Base-by-base conservation (phyloP, 2,797 vertebrate genomes). In the Melanotaenia maccullochi region DNA sequence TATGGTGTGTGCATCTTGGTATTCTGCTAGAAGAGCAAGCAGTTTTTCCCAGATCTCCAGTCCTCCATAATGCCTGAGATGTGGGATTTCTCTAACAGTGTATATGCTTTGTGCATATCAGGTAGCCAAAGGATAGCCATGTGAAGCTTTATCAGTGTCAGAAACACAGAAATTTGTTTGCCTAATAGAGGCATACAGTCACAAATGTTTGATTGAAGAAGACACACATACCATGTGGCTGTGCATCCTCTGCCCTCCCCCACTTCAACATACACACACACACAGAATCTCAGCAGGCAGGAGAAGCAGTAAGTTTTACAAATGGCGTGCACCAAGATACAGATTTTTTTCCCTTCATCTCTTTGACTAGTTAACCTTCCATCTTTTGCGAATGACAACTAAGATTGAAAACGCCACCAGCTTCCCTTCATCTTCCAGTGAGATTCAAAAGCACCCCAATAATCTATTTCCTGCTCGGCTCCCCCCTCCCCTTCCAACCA, bases 61-160 rank as follows among this genome's bases (percentile, higher is more conserved):
- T 58, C 65, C 18, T 89, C 71, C 81, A 86, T 90, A 82, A 89
- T 90, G 72, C 71, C 90, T 87, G 81, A 88, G 78, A 24, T 61
- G 25, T 66, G 65, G 65, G 65, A 59, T 67, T 77, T 63, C 67
- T 78, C 59, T 22, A 73, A 73, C 62, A 59, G 30, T 14, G 25
- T 57, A 51, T 75, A 56, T 63, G 51, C 25, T 22, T 73, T 77
- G 59, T 79, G 38, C 68, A 52, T 49, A 73, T 36, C 18, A 16
- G 13, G 6, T 16, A 68, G 65, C 76, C 51, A 65, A 77, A 83
- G 36, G 49, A 83, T 72, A 76, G 51, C 61, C 66, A 76, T 54
- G 49, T 36, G 20, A 24, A 58, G 28, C 40, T 55, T 74, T 9
- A 62, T 30, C 55, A 52, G 22, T 3, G 60, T 3, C 9, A 25